phyloP scores from a whole-genome alignment of 2,113 vertebrate species.

The Laterallus jamaicensis region DNA sequence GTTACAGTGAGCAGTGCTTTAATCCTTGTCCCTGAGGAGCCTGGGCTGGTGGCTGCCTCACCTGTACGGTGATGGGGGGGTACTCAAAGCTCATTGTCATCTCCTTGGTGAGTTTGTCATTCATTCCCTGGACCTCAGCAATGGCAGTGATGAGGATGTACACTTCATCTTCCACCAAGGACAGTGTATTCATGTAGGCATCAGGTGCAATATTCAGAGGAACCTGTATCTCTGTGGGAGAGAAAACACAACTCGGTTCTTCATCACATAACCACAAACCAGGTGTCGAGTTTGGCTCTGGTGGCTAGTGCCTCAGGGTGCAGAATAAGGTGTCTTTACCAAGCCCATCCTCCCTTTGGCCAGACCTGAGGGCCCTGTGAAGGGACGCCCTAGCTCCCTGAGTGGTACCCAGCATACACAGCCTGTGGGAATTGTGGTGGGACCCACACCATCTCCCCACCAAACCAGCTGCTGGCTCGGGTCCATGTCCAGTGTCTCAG shows the following conservation, averaged over 20 bases:
- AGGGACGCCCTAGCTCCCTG: background rate
- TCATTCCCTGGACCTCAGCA: background rate
- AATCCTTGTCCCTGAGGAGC: background rate
- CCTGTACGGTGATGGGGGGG: slow-evolving; percentile 67
- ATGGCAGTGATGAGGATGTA: slow-evolving; percentile 42
- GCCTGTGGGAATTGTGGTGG: background rate
- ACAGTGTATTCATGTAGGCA: background rate
- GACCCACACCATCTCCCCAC: background rate
- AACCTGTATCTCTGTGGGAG: slow-evolving; percentile 26
- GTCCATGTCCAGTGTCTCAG: background rate
- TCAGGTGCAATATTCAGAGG: slow-evolving; percentile 43
- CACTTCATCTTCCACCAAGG: slow-evolving; percentile 24
- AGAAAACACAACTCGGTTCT: background rate
- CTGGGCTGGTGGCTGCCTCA: background rate
- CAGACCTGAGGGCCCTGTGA: rapidly evolving
- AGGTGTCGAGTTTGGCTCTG: background rate
- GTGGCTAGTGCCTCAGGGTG: background rate
- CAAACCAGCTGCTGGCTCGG: rapidly evolving
- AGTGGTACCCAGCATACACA: background rate
- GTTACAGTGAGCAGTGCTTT: background rate
- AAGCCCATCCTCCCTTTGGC: background rate
- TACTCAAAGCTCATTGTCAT: slow-evolving; percentile 17
- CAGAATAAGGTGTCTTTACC: rapidly evolving
- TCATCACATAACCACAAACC: rapidly evolving
- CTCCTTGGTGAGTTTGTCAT: slow-evolving; percentile 50